Evolutionary conservation across 2,113 vertebrate species (phyloP).

Genomic region (Rhizomys pruinosus): DNA sequence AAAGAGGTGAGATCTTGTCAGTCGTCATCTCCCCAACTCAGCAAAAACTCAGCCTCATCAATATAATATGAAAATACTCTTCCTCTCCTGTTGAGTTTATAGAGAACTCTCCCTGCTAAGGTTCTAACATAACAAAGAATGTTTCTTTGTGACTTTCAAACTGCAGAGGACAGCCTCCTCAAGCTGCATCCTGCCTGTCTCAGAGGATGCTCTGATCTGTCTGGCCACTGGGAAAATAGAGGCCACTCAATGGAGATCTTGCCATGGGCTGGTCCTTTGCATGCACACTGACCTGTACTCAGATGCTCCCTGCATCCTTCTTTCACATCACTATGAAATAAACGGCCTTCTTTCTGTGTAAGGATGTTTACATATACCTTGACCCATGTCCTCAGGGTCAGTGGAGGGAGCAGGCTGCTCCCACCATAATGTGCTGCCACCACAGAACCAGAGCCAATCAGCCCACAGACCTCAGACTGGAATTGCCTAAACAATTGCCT

Average conservation of each 20-base stretch:
- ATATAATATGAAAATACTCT: neutral
- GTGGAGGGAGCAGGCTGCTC: neutral
- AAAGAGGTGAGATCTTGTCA: no score
- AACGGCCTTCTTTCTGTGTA: neutral
- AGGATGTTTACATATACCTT: neutral
- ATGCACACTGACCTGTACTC: neutral
- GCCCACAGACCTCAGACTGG: neutral
- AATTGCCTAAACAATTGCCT: neutral
- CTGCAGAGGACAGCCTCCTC: accelerated
- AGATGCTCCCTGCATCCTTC: neutral
- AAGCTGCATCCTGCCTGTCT: neutral
- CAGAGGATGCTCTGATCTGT: neutral
- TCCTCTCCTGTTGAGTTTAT: neutral
- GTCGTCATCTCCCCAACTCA: neutral
- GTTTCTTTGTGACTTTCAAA: neutral
- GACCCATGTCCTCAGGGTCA: neutral
- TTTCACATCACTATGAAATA: neutral
- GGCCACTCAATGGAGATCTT: accelerated
- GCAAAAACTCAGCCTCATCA: neutral
- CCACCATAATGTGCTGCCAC: no score
- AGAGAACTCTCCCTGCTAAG: slow-evolving; percentile 1
- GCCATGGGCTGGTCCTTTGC: neutral
- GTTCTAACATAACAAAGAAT: neutral
- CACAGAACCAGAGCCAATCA: neutral
- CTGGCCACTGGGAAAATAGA: neutral